Evolutionary conservation across 2,888 invertebrate species (phyloP).

Genomic region (Eristalinus aeneus): DNA sequence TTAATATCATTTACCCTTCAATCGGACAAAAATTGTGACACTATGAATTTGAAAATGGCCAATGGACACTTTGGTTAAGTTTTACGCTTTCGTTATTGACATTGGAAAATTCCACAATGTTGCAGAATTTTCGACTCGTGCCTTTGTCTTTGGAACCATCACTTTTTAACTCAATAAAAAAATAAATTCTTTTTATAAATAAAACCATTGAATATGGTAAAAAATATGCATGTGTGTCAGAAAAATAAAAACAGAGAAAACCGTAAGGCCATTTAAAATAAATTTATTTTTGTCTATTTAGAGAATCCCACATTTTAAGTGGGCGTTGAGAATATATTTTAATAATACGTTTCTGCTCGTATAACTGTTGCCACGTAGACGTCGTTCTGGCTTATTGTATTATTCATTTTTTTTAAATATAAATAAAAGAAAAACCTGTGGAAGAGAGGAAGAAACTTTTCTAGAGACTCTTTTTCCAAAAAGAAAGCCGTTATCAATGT

Average conservation of each 20-base stretch:
- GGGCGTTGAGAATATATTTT: slow-evolving; percentile 34
- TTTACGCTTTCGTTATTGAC: slow-evolving; percentile 11
- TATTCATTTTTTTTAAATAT: slow-evolving; percentile 29
- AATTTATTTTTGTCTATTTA: slow-evolving; percentile 32
- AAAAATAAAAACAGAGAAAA: neutral
- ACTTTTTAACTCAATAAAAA: neutral
- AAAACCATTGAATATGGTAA: slow-evolving; percentile 14
- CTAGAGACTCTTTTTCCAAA: neutral
- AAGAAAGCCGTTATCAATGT: neutral
- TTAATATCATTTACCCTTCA: neutral
- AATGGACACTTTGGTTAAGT: neutral
- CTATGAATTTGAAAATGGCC: neutral
- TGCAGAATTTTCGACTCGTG: slow-evolving; percentile 3
- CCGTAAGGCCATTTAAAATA: slow-evolving; percentile 28
- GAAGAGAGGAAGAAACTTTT: neutral
- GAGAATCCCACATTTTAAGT: slow-evolving; percentile 28
- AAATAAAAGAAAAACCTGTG: neutral
- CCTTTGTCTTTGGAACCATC: neutral
- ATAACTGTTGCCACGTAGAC: neutral
- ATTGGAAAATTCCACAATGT: slow-evolving; percentile 22
- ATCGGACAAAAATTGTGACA: neutral
- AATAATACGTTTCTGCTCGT: slow-evolving; percentile 14
- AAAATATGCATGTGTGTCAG: neutral
- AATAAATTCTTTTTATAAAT: slow-evolving; percentile 14
- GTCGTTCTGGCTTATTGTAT: neutral